phyloP scores from a whole-genome alignment of 2,113 vertebrate species.

The Nematolebias whitei region DNA sequence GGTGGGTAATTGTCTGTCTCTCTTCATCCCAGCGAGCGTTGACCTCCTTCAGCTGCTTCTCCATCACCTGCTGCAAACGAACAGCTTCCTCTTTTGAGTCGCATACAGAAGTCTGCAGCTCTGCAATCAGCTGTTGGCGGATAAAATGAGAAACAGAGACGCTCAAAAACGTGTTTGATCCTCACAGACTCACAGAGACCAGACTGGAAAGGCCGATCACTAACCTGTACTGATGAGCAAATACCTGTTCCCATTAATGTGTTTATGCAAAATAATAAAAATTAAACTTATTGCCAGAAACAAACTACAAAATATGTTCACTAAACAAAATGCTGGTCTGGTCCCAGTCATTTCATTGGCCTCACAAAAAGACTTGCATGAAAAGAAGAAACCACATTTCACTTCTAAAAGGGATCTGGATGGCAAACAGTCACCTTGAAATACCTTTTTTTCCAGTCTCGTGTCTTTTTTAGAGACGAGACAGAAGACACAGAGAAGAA shows the following conservation, averaged over 20 bases:
- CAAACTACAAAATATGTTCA: constrained; percentile 28
- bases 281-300: constrained; percentile 36
- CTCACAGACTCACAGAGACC: constrained; percentile 7
- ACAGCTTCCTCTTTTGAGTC: constrained; percentile 82
- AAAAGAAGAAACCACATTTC: constrained; percentile 33
- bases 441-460: constrained; percentile 39
- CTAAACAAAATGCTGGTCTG: constrained; percentile 28
- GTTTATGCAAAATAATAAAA: neutral
- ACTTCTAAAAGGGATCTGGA: constrained; percentile 42
- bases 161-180: neutral
- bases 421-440: constrained; percentile 56
- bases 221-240: neutral
- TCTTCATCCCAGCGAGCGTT: constrained; percentile 83
- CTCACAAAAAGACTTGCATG: constrained; percentile 13
- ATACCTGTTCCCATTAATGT: neutral
- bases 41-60: constrained; percentile 82
- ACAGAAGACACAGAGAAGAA: constrained; percentile 32
- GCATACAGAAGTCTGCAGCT: constrained; percentile 83
- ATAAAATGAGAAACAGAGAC: constrained; percentile 1
- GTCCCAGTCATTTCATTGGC: constrained; percentile 21
- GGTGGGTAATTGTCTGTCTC: constrained; percentile 81
- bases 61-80: constrained; percentile 78
- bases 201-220: neutral
- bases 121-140: constrained; percentile 82
- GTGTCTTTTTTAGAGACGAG: constrained; percentile 53